phyloP scores from a whole-genome alignment of 92 coral and sea anemone genomes.

The Bergia puertoricense region DNA sequence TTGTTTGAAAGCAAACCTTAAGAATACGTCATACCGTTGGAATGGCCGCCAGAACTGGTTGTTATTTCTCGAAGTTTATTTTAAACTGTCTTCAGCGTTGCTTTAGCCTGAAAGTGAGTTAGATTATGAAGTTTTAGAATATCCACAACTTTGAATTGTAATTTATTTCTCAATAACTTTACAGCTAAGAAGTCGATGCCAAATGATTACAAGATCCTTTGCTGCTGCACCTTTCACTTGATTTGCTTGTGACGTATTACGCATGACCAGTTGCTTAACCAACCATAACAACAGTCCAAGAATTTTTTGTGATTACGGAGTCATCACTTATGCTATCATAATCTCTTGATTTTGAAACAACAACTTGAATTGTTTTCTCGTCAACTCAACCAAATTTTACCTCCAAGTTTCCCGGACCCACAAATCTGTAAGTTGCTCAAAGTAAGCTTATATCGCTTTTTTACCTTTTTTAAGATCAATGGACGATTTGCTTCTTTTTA shows the following conservation, averaged over 20 bases:
- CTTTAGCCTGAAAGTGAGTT: neutral
- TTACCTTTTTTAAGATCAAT: neutral
- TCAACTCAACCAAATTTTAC: constrained; percentile 11
- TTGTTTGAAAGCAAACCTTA: constrained; percentile 9
- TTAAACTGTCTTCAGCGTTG: neutral
- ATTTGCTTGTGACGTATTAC: neutral
- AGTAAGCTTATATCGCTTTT: neutral
- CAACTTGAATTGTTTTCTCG: constrained; percentile 7
- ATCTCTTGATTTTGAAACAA: constrained; percentile 2
- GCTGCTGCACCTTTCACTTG: neutral
- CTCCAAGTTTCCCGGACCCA: constrained; percentile 21
- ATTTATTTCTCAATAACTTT: too few species aligned
- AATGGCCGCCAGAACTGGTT: constrained; percentile 4
- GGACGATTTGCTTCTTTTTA: neutral
- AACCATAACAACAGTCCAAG: constrained; percentile 16
- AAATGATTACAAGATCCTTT: neutral
- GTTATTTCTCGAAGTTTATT: neutral
- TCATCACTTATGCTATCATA: constrained; percentile 34
- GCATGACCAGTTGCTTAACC: constrained; percentile 28
- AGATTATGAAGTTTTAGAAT: neutral
- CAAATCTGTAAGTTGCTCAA: neutral
- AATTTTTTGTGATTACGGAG: constrained; percentile 3
- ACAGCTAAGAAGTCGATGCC: neutral
- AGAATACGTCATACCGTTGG: constrained; percentile 33
- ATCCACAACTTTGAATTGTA: neutral